phyloP scores from a whole-genome alignment of 2,888 invertebrate genomes.

The Gortyna flavago region DNA sequence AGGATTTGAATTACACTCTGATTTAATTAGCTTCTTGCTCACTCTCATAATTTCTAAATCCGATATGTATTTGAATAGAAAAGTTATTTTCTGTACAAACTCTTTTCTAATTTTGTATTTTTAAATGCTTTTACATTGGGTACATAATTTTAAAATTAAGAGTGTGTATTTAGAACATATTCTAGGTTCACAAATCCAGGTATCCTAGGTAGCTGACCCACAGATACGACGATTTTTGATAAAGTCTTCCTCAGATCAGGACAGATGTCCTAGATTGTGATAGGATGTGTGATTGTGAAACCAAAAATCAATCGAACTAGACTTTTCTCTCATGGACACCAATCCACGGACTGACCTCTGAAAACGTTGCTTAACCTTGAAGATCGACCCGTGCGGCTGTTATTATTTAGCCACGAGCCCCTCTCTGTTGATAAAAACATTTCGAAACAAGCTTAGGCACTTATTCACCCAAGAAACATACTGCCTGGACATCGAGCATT shows the following conservation, averaged over 20 bases:
- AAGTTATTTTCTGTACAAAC: background rate
- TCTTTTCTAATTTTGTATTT: background rate
- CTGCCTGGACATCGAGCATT: constrained; percentile 41
- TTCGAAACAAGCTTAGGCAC: constrained; percentile 23
- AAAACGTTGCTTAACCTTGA: background rate
- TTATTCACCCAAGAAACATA: constrained; percentile 22
- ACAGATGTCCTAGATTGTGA: background rate
- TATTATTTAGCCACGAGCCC: background rate
- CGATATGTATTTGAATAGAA: background rate
- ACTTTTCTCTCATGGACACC: background rate
- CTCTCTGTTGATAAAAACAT: background rate
- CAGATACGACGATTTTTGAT: constrained; percentile 2
- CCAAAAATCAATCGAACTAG: background rate
- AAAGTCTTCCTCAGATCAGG: constrained; percentile 18
- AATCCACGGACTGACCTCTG: background rate
- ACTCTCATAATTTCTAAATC: background rate
- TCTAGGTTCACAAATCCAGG: constrained; percentile 17
- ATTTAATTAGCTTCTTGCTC: constrained; percentile 16
- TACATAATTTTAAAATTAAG: constrained; percentile 16
- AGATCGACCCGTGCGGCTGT: background rate
- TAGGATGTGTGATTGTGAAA: background rate
- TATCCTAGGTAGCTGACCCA: constrained; percentile 6
- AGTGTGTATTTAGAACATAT: constrained; percentile 15
- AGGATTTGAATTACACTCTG: constrained; percentile 3
- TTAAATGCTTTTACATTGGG: constrained; percentile 5